Base-by-base conservation (phyloP, 2,888 invertebrate genomes). In the Trypoxylon attenuatum region DNA sequence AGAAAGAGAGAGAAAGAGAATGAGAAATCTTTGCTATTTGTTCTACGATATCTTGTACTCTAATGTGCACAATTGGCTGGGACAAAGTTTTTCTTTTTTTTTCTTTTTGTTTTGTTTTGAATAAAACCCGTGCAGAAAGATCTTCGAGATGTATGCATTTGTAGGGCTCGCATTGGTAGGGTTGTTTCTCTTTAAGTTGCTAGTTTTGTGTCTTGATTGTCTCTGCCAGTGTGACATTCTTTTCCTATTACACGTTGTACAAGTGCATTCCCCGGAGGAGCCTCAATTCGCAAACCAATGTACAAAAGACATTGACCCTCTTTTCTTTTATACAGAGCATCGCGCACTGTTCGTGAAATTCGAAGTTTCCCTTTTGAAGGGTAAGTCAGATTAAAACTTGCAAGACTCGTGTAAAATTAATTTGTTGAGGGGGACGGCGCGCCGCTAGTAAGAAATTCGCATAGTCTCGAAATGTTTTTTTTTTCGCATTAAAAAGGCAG, bases 141-240 rank as follows among this genome's bases (percentile, higher is more conserved):
- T 25, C 29, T 15, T 47, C 42, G 25, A 27, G 38, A 38, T 23
- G 45, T 51, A 60, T 39, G 13, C 19, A 29, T 19, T 25, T 19
- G n/a, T 50, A n/a, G n/a, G n/a, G n/a, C 42, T 45, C 4, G 55
- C 33, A 33, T 53, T 54, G n/a, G 25, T 22, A n/a, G n/a, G n/a
- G 43, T 33, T 42, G 29, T 43, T 22, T 49, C 46, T 23, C 8
- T 66, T 60, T 46, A 47, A 49, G 38, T 21, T 22, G 51, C 25
- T 58, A 57, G 13, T 19, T 10, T 5, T 39, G 49, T 60, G 47
- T 51, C 47, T 53, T 47, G 64, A 75, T 72, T 75, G 75, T 74
- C 72, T 74, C 67, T 61, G 70, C 57, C 63, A 62, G 39, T 72
- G 71, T 69, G 59, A 72, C 64, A 64, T 58, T 71, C n/a, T n/a